Evolutionary conservation across 2,797 vertebrate genomes (phyloP).

Genomic region (Sus cebifrons): DNA sequence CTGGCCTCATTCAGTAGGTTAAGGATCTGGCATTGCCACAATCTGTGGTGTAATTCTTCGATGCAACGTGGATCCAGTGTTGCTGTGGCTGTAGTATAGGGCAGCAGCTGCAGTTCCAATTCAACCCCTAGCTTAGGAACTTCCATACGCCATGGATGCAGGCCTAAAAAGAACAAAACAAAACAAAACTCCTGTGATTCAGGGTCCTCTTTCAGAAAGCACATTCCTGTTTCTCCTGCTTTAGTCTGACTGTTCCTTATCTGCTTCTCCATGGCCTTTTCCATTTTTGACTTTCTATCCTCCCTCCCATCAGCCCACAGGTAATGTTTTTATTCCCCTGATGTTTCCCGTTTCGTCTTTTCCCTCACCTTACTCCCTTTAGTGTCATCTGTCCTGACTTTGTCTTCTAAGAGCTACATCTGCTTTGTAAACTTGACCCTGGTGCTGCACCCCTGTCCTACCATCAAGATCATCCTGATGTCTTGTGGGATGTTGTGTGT

Average conservation of each 20-base stretch:
- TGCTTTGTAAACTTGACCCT: background rate
- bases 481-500: rapidly evolving
- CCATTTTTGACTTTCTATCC: rapidly evolving
- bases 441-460: background rate
- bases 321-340: background rate
- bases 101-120: too few relatives aligned
- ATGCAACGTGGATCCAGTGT: too few relatives aligned
- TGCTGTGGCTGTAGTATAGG: too few relatives aligned
- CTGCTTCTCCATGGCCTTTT: background rate
- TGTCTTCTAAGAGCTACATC: background rate
- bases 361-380: background rate
- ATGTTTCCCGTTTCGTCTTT: background rate
- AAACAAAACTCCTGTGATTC: rapidly evolving
- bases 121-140: too few relatives aligned
- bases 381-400: background rate
- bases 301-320: rapidly evolving
- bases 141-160: too few relatives aligned
- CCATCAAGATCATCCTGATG: background rate
- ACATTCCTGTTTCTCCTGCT: rapidly evolving
- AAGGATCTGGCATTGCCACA: too few relatives aligned
- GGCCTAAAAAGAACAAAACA: too few relatives aligned
- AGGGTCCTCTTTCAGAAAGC: rapidly evolving
- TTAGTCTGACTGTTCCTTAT: background rate
- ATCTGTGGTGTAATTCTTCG: too few relatives aligned
- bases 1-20: too few relatives aligned